A percentile compares a stretch with the other conserved stretches of the same genome.
Evolutionary conservation across 30 jellyfish, hydroid and myxozoan species (phyloP).

Genomic region (Hydractinia echinata): DNA sequence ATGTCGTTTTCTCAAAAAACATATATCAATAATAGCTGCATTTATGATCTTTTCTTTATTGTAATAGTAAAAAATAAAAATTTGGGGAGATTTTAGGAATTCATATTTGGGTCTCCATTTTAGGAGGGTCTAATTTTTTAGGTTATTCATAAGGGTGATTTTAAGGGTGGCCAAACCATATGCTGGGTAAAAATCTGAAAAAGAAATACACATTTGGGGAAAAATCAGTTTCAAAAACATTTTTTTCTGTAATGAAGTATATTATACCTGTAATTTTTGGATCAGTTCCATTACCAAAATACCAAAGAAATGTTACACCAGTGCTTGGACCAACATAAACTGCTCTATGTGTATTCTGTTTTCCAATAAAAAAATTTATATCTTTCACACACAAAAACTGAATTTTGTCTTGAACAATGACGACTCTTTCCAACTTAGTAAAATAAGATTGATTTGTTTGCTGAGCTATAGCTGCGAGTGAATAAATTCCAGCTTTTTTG

Average conservation of each 20-base stretch:
- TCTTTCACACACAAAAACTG: slow-evolving; percentile 21
- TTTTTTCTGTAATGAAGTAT: background rate
- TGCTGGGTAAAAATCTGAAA: no score
- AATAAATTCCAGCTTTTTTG: background rate
- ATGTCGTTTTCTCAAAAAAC: no score
- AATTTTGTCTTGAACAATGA: slow-evolving; percentile 28
- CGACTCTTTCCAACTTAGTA: background rate
- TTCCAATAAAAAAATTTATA: background rate
- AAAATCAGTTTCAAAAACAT: no score
- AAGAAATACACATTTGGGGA: no score
- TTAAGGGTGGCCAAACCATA: no score
- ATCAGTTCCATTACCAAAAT: slow-evolving; percentile 11
- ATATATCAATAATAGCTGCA: no score
- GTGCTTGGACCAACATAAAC: background rate
- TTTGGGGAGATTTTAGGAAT: no score
- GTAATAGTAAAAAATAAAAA: no score
- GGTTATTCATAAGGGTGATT: no score
- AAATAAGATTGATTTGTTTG: background rate
- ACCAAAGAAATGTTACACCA: slow-evolving; percentile 8
- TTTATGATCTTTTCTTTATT: no score
- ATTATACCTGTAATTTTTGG: slow-evolving; percentile 8
- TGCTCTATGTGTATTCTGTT: background rate
- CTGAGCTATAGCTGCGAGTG: background rate
- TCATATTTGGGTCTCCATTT: no score
- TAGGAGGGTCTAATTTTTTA: no score